Evolutionary conservation across 2,888 invertebrate genomes (phyloP), one percentile per base, ranked within the genome.

Genomic region (Ochlodes sylvanus): DNA sequence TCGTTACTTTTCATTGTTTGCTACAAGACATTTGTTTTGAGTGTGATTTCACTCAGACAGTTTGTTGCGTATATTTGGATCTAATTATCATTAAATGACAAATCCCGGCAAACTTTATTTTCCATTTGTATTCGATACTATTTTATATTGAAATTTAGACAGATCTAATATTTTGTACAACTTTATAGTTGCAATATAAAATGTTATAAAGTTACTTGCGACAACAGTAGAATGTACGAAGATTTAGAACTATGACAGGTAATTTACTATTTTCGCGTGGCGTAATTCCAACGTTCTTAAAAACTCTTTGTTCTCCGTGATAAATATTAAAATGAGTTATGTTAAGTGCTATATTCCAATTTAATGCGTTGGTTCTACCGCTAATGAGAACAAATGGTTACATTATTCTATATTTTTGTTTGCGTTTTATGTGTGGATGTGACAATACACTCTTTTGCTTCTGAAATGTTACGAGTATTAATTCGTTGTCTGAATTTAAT

Each of bases 301-400:
- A 54, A 66, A 60, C 60, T 67, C 66, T 66, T 66, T 67, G 60
- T 67, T 61, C 44, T 67, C 34, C 34, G 34, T 67, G 52, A 55
- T 61, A 34, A 61, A 67, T 61, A 67, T 67, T 67, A 19, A 67
- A 60, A 55, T 55, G 61, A 44, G 52, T 61, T 61, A 44, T 54
- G 32, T 34, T 66, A 54, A 60, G 52, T 58, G 52, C 41, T 66
- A 52, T 66, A 60, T 61, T 60, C 42, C 17, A 58, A 42, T 50
- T 50, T 50, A 50, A 50, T 50, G 32, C 54, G 15, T 12, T 55
- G 17, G 44, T 56, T 55, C 38, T 60, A 67, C 54, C 41, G 42
- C 55, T 67, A 67, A 67, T 67, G 60, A 67, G 61, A 67, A 61
- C 55, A 67, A 67, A 67, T 61, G 60, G 61, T 67, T 67, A 67